Base-by-base conservation (phyloP, 2,797 vertebrate genomes). In the Acestrorhynchus altus region DNA sequence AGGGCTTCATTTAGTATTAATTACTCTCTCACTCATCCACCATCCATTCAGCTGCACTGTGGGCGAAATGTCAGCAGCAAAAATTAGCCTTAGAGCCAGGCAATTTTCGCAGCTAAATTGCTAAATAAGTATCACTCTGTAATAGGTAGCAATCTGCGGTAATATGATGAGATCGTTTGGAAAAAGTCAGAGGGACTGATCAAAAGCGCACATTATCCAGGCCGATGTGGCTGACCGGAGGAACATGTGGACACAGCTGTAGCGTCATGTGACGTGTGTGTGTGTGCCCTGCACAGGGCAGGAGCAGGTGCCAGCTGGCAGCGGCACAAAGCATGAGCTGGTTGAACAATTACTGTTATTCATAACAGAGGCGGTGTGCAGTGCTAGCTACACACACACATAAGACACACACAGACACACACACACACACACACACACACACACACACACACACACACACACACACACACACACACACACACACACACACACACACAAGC, bases 301-400 rank as follows among this genome's bases (percentile, higher is more conserved):
- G 46, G 47, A 80, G 80, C 80, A 79, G 80, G 78, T 86, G 84
- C 80, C 84, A 84, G 83, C 81, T 79, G 80, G 82, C 78, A 49
- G 42, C 20, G 8, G 61, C 65, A 80, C 82, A 81, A 84, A 86
- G 76, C 39, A 60, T 59, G 40, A 81, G 74, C 51, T 82, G 92
- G 89, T 88, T 92, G 16, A 96, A 98, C 96, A 97, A 97, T 97
- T 95, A 94, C 93, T 92, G 94, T 96, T 95, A 97, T 97, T 98
- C 96, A 98, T 95, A 90, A 94, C 92, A 93, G 85, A 89, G 93
- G 92, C 86, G 80, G 83, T 81, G 86, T 82, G 83, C 85, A 79
- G 90, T 88, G 92, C 92, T 93, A 92, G 92, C 88, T 92, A 92
- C 92, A 92, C 88, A 92, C 91, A 93, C 31, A 35, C 31, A 35